phyloP scores from a whole-genome alignment of 2,113 vertebrate genomes.

The Lipophrys pholis region DNA sequence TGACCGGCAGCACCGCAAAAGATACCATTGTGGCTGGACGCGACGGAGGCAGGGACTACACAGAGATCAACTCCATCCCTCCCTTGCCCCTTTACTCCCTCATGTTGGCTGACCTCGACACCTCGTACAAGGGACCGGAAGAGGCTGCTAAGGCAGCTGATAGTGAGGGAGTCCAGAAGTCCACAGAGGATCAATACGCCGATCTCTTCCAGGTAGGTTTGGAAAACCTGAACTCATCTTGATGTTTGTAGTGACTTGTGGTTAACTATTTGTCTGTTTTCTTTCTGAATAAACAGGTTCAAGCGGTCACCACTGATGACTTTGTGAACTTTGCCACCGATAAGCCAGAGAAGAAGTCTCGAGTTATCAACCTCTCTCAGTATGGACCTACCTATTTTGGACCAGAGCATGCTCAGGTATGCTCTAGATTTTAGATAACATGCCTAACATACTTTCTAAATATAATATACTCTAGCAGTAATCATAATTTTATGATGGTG shows the following conservation, averaged over 20 bases:
- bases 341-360: conserved; percentile 93
- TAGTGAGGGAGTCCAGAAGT: conserved; percentile 77
- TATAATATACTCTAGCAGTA: too few species aligned
- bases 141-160: conserved; percentile 87
- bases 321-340: conserved; percentile 93
- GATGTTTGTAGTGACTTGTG: neutral
- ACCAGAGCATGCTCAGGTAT: conserved; percentile 91
- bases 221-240: neutral
- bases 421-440: too few species aligned
- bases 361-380: conserved; percentile 96
- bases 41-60: conserved; percentile 95
- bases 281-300: conserved; percentile 67
- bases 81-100: conserved; percentile 92
- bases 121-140: conserved; percentile 88
- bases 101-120: conserved; percentile 93
- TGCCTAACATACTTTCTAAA: too few species aligned
- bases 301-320: conserved; percentile 92
- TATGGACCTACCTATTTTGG: conserved; percentile 97
- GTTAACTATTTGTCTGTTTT: neutral
- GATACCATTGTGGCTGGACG: conserved; percentile 96
- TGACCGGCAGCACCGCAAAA: conserved; percentile 97
- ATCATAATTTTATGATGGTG: too few species aligned
- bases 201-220: conserved; percentile 90
- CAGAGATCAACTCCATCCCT: conserved; percentile 97
- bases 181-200: conserved; percentile 90